Conservation (phyloP, 2,797 vertebrate genomes). For the Octomys mimax region DNA sequence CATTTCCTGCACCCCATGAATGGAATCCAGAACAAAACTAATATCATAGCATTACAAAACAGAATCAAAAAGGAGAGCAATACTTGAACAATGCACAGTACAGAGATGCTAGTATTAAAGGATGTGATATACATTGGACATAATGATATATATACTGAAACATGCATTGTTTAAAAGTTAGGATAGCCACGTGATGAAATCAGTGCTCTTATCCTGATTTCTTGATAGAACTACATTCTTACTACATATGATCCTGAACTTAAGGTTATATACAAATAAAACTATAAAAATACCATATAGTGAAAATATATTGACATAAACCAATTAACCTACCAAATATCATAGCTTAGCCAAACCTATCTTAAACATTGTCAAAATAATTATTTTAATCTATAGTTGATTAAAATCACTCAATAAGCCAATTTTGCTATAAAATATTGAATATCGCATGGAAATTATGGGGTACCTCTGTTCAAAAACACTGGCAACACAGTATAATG, state of each 20-base stretch:
- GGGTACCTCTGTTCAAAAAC: neutral
- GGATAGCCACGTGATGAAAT: slow-evolving; percentile 1
- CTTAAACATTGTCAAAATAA: neutral
- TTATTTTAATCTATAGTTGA: neutral
- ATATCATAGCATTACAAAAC: slow-evolving; percentile 9
- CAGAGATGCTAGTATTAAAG: neutral
- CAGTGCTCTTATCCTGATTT: neutral
- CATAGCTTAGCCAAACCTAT: neutral
- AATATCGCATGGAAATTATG: neutral
- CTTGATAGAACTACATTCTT: neutral
- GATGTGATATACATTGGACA: neutral
- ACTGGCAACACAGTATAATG: neutral
- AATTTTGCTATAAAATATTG: neutral
- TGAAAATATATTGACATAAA: neutral
- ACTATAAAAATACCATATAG: neutral
- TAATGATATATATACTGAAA: neutral
- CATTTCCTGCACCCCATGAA: neutral
- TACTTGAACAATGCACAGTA: neutral
- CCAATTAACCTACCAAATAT: neutral
- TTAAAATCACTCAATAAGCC: neutral
- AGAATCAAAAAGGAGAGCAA: neutral
- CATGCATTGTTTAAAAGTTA: neutral
- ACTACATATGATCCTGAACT: neutral
- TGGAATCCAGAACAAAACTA: neutral
- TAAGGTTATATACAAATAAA: neutral